Base-by-base conservation (phyloP, 2,888 invertebrate species). In the Leucoptera coffeella region DNA sequence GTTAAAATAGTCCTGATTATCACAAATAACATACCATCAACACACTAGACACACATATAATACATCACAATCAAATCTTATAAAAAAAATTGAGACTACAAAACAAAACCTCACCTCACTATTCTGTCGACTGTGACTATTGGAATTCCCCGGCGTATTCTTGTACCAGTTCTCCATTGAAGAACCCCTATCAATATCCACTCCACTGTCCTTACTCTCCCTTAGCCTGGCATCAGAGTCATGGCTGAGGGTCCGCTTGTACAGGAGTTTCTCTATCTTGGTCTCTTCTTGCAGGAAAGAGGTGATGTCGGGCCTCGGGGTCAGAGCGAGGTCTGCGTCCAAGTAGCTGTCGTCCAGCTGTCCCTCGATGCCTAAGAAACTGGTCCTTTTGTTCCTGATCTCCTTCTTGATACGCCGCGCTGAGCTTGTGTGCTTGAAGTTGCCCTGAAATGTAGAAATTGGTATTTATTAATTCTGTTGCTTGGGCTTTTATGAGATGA, bases 391-490 rank as follows among this genome's bases (percentile, higher is more conserved):
- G 44, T 83, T 84, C 7, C 87, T 75, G 27, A 91, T 74, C 47
- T 91, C 90, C 45, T 89, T 87, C 43, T 87, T 88, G 41, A 90
- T 87, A 38, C 88, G 76, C 35, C 87, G 85, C 2, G 89, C 86
- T 9, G 88, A 88, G 43, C 85, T 87, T 29, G 85, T 74, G 37
- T 86, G 78, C 41, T 82, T 81, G 35, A 85, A 73, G 38, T 80
- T 74, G 23, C 75, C 72, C 69, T 74, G 46, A 11, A 50, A 38
- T 12, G 12, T 23, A 14, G n/a, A n/a, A 22, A n/a, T 11, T 22
- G 4, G 13, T 12, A 23, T 23, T 4, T 23, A 12, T 3, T 12
- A 11, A 4, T n/a, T n/a, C n/a, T n/a, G n/a, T n/a, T n/a, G n/a
- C n/a, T n/a, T n/a, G n/a, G n/a, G n/a, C n/a, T n/a, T n/a, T n/a